Conservation (phyloP, 2,113 vertebrate genomes). For the Lethenteron camtschaticum region DNA sequence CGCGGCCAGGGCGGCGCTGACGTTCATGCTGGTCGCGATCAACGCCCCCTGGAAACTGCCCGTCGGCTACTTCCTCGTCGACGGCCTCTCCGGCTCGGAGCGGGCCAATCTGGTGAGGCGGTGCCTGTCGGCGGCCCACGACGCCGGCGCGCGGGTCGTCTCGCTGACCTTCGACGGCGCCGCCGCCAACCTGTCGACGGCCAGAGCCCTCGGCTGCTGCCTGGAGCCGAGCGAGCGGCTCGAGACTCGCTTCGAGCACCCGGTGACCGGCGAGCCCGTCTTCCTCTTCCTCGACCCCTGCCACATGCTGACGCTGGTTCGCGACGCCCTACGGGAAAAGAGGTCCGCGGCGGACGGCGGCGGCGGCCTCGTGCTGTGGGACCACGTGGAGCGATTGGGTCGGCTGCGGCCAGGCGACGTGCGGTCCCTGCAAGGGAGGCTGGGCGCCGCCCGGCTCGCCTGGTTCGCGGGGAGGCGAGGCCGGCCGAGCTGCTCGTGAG, state of each 20-base stretch:
- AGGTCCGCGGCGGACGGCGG: not conserved
- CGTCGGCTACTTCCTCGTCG: not conserved
- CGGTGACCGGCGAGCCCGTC: not conserved
- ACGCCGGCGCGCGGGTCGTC: conserved; percentile 25
- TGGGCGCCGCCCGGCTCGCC: not conserved
- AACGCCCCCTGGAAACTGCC: not conserved
- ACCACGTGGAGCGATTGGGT: not conserved
- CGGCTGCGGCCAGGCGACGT: not conserved
- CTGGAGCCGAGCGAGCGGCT: no score
- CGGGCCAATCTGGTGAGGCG: no score
- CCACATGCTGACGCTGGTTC: not conserved
- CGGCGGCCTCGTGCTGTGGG: not conserved
- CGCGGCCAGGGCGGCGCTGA: not conserved
- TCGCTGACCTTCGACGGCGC: not conserved
- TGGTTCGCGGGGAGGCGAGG: not conserved
- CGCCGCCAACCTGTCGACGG: not conserved
- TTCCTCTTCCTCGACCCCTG: not conserved
- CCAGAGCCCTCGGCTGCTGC: not conserved
- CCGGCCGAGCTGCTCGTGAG: not conserved
- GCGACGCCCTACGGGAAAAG: not conserved
- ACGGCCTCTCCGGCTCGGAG: not conserved
- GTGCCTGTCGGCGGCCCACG: conserved; percentile 18
- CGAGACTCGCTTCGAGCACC: not conserved
- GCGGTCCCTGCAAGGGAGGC: not conserved
- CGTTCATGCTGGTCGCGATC: not conserved